These are phyloP conservation scores for Camponotus fellah DNA, from an alignment of 2,888 invertebrate genomes.

Conservation along the genomic window DNA sequence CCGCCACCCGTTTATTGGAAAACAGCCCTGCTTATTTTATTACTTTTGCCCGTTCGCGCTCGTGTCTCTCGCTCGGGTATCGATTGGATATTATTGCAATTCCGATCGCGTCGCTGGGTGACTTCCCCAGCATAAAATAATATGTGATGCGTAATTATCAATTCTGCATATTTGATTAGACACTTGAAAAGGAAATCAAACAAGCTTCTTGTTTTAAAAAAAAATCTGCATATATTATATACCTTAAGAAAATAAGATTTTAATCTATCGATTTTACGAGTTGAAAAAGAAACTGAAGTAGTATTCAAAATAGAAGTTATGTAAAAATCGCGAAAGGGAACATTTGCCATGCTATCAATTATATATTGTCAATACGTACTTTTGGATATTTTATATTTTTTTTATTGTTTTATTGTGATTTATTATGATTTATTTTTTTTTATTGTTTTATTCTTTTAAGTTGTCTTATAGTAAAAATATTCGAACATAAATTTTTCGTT, in stretches of 20 bases:
- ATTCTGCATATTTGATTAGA: slow-evolving; percentile 12
- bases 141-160: background rate
- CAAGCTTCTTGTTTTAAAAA: background rate
- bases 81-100: slow-evolving; percentile 20
- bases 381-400: background rate
- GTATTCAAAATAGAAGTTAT: background rate
- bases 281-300: background rate
- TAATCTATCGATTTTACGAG: background rate
- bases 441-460: too few relatives aligned
- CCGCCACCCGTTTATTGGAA: slow-evolving; percentile 33
- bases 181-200: background rate
- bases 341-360: background rate
- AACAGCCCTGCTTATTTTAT: slow-evolving; percentile 16
- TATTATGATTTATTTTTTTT: too few relatives aligned
- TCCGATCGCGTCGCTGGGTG: background rate
- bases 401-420: too few relatives aligned
- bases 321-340: background rate
- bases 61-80: slow-evolving; percentile 14
- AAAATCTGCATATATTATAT: background rate
- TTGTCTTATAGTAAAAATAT: background rate
- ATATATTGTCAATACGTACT: too few relatives aligned
- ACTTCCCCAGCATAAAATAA: slow-evolving; percentile 10
- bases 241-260: background rate
- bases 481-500: background rate
- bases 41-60: slow-evolving; percentile 22